A percentile compares a stretch with the other conserved stretches of the same genome.
Conservation (phyloP, 2,797 vertebrate species). For the Botia kubotai region DNA sequence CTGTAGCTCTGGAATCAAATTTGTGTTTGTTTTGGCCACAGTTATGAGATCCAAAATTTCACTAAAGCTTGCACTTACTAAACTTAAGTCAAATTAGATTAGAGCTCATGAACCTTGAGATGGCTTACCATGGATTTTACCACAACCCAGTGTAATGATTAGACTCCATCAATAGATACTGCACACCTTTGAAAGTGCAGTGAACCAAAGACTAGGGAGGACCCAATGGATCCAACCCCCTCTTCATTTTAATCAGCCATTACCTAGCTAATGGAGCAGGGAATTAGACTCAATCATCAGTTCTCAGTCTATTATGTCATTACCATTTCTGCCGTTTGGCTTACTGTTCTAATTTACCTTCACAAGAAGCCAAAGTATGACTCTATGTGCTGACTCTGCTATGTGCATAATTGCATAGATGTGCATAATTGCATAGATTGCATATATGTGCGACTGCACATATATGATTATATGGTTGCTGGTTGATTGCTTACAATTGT, state of each 20-base stretch:
- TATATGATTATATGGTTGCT: too few relatives aligned
- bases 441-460: too few relatives aligned
- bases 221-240: constrained; percentile 47
- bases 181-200: background rate
- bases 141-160: constrained; percentile 11
- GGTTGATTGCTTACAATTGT: too few relatives aligned
- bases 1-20: too few relatives aligned
- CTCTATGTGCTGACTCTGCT: background rate
- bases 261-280: constrained; percentile 49
- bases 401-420: constrained; percentile 3
- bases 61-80: background rate
- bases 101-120: background rate
- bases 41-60: background rate
- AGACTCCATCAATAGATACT: constrained; percentile 17
- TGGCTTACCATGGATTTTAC: constrained; percentile 15
- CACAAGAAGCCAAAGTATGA: constrained; percentile 42
- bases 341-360: constrained; percentile 56
- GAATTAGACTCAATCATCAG: constrained; percentile 45
- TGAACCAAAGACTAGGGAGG: constrained; percentile 37
- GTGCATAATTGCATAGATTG: too few relatives aligned
- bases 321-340: constrained; percentile 43
- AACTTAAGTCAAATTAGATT: background rate
- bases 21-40: too few relatives aligned
- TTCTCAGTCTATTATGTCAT: constrained; percentile 37
- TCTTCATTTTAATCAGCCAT: constrained; percentile 55